Conservation (phyloP, 2,113 vertebrate genomes). For the Cheirogaleus medius region DNA sequence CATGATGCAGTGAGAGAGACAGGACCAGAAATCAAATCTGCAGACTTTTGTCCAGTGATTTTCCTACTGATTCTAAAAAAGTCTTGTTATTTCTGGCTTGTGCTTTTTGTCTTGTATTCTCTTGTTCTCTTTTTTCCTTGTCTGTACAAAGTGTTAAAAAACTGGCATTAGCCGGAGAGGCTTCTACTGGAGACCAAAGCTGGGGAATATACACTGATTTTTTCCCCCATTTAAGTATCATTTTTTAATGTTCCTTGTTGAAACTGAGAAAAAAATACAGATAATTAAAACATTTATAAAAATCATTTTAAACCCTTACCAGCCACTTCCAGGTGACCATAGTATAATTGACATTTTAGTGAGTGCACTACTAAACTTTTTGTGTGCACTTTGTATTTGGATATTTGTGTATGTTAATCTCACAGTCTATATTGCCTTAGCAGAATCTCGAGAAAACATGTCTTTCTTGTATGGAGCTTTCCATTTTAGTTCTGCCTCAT, state of each 20-base stretch:
- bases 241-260: background rate
- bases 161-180: background rate
- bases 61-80: background rate
- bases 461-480: background rate
- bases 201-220: background rate
- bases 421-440: background rate
- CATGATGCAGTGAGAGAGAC: background rate
- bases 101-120: background rate
- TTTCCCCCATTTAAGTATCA: background rate
- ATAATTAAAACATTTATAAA: background rate
- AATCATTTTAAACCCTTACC: background rate
- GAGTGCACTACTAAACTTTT: background rate
- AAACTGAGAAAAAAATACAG: background rate
- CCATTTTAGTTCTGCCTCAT: background rate
- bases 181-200: background rate
- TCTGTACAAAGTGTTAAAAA: background rate
- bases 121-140: background rate
- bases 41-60: background rate
- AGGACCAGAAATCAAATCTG: background rate
- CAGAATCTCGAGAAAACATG: background rate
- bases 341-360: background rate
- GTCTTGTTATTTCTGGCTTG: background rate
- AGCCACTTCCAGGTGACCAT: background rate
- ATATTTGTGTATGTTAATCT: background rate
- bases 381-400: background rate